Base-by-base conservation (phyloP, 2,797 vertebrate genomes). In the Corythornis leucogaster region DNA sequence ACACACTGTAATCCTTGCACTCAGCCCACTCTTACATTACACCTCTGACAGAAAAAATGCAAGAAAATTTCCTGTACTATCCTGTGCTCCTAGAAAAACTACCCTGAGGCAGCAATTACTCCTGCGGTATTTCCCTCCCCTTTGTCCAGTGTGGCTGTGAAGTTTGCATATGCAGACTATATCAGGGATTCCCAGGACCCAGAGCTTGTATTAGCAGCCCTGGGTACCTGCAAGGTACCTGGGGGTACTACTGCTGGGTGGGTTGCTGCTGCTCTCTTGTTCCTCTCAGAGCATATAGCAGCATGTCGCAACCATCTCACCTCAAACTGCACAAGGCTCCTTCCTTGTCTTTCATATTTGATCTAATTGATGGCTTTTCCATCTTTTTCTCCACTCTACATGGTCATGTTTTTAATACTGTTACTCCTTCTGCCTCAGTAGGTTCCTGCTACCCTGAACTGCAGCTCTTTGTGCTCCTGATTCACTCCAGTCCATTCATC, bases 401-500 rank as follows among this genome's bases (percentile, higher is more conserved):
- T 82, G 76, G 54, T 66, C 86, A 69, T 94, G 94, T 80, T 92
- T 91, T 90, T 89, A 86, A 89, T 92, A 85, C 78, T 94, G 95
- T 89, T 90, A 63, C 75, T 94, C 38, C 48, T 95, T 95, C 90
- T 88, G 93, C 88, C 54, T 93, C 93, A 91, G 86, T 94, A 84
- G 43, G 80, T 93, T 93, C 64, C 87, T 75, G 80, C 92, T 90
- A 58, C 58, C 50, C 91, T 68, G 53, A 88, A 93, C 80, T 96
- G 64, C 77, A 80, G 95, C 80, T 79, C 94, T 96, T 96, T 95
- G 83, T 94, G 78, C 62, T 90, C 33, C 75, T 82, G 85, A 95
- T 93, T 96, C 83, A 93, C 95, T 93, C 86, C 68, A 93, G 91
- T 87, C 91, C 94, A 93, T 96, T 96, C 91, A 95, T 95, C 73